Base-by-base conservation (phyloP, 2,888 invertebrate species). In the Molorchus minor region DNA sequence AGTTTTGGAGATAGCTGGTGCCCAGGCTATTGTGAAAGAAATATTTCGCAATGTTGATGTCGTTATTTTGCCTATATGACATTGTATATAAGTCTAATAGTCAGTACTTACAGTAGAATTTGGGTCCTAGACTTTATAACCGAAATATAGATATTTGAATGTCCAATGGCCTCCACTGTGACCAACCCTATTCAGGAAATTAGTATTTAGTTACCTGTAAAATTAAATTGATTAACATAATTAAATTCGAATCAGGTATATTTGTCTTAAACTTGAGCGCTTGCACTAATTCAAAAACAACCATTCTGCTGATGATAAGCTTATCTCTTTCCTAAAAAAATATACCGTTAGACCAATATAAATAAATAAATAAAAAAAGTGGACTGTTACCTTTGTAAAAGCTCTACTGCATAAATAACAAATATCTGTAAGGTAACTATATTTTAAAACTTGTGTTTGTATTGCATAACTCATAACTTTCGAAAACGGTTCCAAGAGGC, bases 211-310 rank as follows among this genome's bases (percentile, higher is more conserved):
- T 70, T 64, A 85, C 92, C 85, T 98, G 94, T 64, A 95, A 81
- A 59, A 93, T 88, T 71, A 94, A 89, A 74, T 92, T 93, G 53
- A 98, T 91, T 13, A 99, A 85, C 77, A 96, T 87, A 35, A 99
- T 84, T 59, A 98, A 88, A 83, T 98, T 99, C 43, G 93, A 91
- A 79, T 98, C 98, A 0, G 98, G 97, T 67, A 98, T 89, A 29
- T 90, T 91, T 8, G 91, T 91, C 83, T 98, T 98, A 79, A 98
- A 97, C 78, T 97, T 93, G 60, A 99, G 84, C 0, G 96, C 97
- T 79, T 97, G 96, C 43, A 98, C 91, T 68, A 99, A 84, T 82
- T 99, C 98, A 78, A 91, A 94, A 38, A 98, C 94, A 52, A 97
- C 88, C 73, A 94, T 93, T 49, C 98, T 85, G 49, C 96, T 94